Evolutionary conservation across 2,888 invertebrate genomes (phyloP), one percentile per base, ranked within the genome.

Genomic region (Seira ritae): DNA sequence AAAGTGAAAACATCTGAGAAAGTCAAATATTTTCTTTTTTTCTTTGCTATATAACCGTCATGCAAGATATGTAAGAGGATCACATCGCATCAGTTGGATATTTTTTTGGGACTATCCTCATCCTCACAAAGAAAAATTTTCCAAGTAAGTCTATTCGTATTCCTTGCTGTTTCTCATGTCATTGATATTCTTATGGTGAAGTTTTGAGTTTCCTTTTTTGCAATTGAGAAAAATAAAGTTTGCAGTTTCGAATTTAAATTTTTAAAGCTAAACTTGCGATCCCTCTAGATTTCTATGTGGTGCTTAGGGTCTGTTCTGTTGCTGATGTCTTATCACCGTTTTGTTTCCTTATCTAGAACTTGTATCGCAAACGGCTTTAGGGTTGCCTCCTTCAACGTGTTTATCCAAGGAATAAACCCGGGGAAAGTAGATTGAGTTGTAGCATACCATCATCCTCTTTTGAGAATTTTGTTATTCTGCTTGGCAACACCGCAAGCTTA

Each of bases 161-260:
- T 79, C 72, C 20, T 55, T 69, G 4, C 42, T 69, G 42, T 68
- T 66, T 46, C 46, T n/a, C 55, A 69, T 82, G 76, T 82, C 82
- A 82, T 82, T 82, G 82, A 82, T 82, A 82, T 82, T 82, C 82
- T 77, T 82, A 22, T 71, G 62, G 66, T 55, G 66, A 42, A 76
- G 76, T 72, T 82, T 82, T 70, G 60, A 72, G 73, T 68, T 73
- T 68, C 60, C 66, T 67, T 60, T 20, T 75, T 71, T 71, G 62
- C 72, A 67, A 55, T 74, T 60, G 50, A 50, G 50, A 50, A n/a
- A n/a, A 50, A 50, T 70, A 70, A 80, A 80, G 74, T 80, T 74
- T 80, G 46, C 55, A 73, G 62, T 75, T 81, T 69, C 50, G 66
- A 81, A 81, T 81, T 75, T 81, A 74, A 80, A 80, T 80, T 50